A percentile compares a stretch with the other conserved stretches of the same genome.
These are phyloP conservation scores for Drosophila prostipennis DNA, from an alignment of 2,888 invertebrate species.

Conservation along the genomic window DNA sequence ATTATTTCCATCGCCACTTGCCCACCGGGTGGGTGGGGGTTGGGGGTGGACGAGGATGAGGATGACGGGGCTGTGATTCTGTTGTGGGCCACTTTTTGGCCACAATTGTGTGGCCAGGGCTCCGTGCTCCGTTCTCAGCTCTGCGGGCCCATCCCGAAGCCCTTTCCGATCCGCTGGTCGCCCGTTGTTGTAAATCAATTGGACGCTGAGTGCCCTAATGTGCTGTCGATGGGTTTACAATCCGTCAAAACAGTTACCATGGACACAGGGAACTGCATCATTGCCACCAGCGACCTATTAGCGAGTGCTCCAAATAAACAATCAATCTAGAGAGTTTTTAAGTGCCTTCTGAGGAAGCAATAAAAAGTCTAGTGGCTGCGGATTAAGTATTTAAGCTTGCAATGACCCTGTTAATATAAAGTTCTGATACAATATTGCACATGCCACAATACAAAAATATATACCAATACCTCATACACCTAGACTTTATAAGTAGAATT, in stretches of 20 bases:
- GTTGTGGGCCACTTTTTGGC: conserved; percentile 68
- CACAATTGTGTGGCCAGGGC: conserved; percentile 67
- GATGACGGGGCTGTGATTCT: conserved; percentile 24
- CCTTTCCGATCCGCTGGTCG: conserved; percentile 11
- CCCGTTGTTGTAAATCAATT: conserved; percentile 59
- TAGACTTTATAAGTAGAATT: too few species aligned
- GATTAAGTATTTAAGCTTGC: background rate
- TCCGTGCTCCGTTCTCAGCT: conserved; percentile 2
- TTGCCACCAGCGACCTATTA: conserved; percentile 47
- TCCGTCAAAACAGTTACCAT: conserved; percentile 74
- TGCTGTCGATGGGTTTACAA: conserved; percentile 76
- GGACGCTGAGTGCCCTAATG: conserved; percentile 69
- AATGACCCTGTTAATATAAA: conserved; percentile 2
- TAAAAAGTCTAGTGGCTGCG: conserved; percentile 11
- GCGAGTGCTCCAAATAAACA: conserved; percentile 42
- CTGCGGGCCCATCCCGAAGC: background rate
- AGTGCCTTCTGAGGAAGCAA: conserved; percentile 21
- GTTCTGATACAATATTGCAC: background rate
- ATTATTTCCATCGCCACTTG: conserved; percentile 67
- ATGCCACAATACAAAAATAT: too few species aligned
- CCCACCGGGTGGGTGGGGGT: conserved; percentile 11
- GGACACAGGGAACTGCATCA: conserved; percentile 26
- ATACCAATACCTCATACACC: too few species aligned
- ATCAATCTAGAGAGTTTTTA: conserved; percentile 20
- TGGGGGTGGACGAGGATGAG: conserved; percentile 8